These are phyloP conservation scores for Epicampocera succincta DNA, from an alignment of 2,888 invertebrate genomes.

Conservation along the genomic window DNA sequence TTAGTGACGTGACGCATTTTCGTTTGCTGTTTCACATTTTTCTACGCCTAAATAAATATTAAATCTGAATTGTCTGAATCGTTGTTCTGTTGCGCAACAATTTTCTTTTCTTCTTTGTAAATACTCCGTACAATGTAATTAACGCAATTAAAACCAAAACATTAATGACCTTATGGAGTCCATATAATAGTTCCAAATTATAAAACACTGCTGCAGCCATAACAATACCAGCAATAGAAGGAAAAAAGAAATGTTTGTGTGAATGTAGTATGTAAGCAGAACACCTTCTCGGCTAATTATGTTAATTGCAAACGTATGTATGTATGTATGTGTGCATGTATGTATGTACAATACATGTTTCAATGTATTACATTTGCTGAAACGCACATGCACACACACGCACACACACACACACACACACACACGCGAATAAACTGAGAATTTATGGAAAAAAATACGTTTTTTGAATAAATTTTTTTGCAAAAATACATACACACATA, in stretches of 20 bases:
- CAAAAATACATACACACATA: too few relatives aligned
- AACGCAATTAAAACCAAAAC: constrained; percentile 81
- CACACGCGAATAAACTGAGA: too few relatives aligned
- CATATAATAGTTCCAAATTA: constrained; percentile 54
- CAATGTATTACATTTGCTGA: too few relatives aligned
- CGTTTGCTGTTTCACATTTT: too few relatives aligned
- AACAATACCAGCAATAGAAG: constrained; percentile 10
- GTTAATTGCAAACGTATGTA: constrained; percentile 71
- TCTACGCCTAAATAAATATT: background rate
- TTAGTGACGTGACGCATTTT: too few relatives aligned
- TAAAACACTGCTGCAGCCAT: constrained; percentile 12
- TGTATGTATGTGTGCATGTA: background rate
- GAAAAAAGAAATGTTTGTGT: background rate
- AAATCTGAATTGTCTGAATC: background rate
- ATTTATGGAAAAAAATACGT: background rate
- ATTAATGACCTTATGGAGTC: constrained; percentile 75
- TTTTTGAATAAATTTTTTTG: too few relatives aligned
- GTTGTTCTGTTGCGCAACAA: background rate
- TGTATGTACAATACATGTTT: background rate
- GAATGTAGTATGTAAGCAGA: constrained; percentile 48
- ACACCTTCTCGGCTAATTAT: constrained; percentile 73
- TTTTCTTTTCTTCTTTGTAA: constrained; percentile 10
- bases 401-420: too few relatives aligned
- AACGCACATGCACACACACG: too few relatives aligned
- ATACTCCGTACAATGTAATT: constrained; percentile 80